Base-by-base conservation (phyloP, 2,888 invertebrate genomes). In the Mythimna pallens region DNA sequence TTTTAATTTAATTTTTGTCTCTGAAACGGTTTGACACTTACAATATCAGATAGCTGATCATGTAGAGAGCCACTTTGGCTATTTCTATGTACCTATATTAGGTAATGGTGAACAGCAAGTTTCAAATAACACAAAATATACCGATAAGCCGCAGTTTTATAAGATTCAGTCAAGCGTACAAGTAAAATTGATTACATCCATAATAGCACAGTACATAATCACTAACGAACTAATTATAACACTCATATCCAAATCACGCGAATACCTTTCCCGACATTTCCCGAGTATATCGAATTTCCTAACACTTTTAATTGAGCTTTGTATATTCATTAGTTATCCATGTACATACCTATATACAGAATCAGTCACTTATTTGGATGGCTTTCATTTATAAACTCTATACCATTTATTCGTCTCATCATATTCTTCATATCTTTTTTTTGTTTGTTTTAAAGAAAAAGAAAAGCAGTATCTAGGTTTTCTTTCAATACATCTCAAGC, bases 171-270 rank as follows among this genome's bases (percentile, higher is more conserved):
- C 70, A 55, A 65, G 55, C 78, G 65, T 69, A 52, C 17, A 54
- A 59, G 61, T 61, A 14, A 71, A 66, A 75, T 61, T 69, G 34
- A 74, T 70, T 58, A 65, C 71, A 63, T 74, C 43, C 70, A 62
- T 59, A 78, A 70, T 61, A 61, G 59, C 40, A 12, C n/a, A 25
- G 34, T 50, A 25, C 67, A 74, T 82, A 76, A 71, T 67, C 47
- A 67, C 22, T 12, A 20, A 55, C 25, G n/a, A 57, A 36, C 36
- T 34, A 66, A 75, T 61, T 59, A 57, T 52, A 55, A 73, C 59
- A 73, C 25, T 65, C 25, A 50, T 72, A 71, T 78, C 54, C 59
- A 71, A 30, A 30, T 30, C 30, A 30, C 52, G 8, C 47, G 50
- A 75, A 57, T 75, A 12, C 40, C 1, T 25, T 59, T 20, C 30